These are phyloP conservation scores for Acrobeloides nanus DNA, from an alignment of 2,888 invertebrate species.

Conservation along the genomic window DNA sequence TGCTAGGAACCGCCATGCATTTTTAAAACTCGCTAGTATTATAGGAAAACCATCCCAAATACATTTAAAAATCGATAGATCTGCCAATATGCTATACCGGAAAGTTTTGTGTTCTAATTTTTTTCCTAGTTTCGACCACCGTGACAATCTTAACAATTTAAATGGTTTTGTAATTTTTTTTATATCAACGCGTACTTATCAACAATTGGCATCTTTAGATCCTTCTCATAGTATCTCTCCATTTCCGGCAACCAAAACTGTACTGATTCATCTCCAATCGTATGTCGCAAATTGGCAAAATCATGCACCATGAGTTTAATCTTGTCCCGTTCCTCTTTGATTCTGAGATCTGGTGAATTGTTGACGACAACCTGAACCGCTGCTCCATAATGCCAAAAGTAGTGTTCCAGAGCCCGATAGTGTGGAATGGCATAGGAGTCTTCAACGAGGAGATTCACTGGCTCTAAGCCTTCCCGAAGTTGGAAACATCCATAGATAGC, in stretches of 20 bases:
- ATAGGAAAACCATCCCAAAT: too few species aligned
- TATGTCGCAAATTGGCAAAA: constrained; percentile 50
- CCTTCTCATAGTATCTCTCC: constrained; percentile 40
- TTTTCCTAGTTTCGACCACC: too few species aligned
- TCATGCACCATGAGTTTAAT: constrained; percentile 40
- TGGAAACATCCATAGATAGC: constrained; percentile 51
- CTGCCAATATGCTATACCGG: too few species aligned
- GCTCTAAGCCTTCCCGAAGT: constrained; percentile 38
- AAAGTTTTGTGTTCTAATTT: too few species aligned
- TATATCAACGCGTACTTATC: too few species aligned
- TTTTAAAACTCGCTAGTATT: too few species aligned
- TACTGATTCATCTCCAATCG: constrained; percentile 49
- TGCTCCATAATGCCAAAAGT: constrained; percentile 53
- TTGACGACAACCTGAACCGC: constrained; percentile 51
- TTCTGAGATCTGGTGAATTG: constrained; percentile 47
- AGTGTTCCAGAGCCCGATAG: constrained; percentile 34
- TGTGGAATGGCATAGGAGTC: constrained; percentile 52
- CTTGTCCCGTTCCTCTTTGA: constrained; percentile 29
- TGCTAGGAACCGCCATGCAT: too few species aligned
- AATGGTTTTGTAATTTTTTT: too few species aligned
- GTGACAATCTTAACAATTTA: too few species aligned
- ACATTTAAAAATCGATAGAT: too few species aligned
- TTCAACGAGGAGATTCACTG: constrained; percentile 47
- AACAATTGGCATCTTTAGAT: constrained; percentile 33
- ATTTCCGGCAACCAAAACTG: constrained; percentile 53